phyloP scores from a whole-genome alignment of 2,888 invertebrate species.

The Antheraea yamamai region DNA sequence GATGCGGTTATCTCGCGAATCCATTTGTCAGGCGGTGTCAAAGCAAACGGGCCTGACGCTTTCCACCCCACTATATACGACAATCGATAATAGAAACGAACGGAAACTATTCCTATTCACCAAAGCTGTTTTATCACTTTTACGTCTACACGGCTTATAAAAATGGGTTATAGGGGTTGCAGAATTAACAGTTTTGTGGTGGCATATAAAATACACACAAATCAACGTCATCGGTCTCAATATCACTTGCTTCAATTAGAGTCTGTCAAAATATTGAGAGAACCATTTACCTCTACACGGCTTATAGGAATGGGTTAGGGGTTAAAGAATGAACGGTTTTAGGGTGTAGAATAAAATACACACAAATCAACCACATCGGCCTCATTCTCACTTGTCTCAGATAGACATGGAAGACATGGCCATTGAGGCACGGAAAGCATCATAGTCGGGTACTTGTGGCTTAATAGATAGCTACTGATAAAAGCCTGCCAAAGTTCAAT shows the following conservation, averaged over 20 bases:
- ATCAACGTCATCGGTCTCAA: too few relatives aligned
- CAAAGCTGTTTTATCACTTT: slow-evolving; percentile 8
- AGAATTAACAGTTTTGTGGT: not conserved
- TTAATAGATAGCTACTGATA: not conserved
- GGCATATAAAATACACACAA: too few relatives aligned
- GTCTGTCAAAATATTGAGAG: not conserved
- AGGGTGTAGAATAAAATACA: too few relatives aligned
- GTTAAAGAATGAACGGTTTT: too few relatives aligned
- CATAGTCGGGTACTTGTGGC: not conserved
- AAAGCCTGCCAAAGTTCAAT: too few relatives aligned
- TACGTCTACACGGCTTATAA: not conserved
- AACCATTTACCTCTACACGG: not conserved
- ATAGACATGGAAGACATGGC: too few relatives aligned
- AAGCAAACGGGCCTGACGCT: slow-evolving; percentile 44
- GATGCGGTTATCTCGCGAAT: slow-evolving; percentile 34
- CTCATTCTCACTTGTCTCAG: too few relatives aligned
- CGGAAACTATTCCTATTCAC: slow-evolving; percentile 7
- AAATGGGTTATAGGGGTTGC: not conserved
- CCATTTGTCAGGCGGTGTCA: slow-evolving; percentile 66
- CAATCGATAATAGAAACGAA: slow-evolving; percentile 9
- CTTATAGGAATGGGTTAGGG: not conserved
- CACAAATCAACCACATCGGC: too few relatives aligned
- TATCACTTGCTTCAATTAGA: too few relatives aligned
- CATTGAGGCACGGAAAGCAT: not conserved
- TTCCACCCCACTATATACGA: not conserved